Base-by-base conservation (phyloP, 2,888 invertebrate genomes). In the Scelioninae gen. 2 region DNA sequence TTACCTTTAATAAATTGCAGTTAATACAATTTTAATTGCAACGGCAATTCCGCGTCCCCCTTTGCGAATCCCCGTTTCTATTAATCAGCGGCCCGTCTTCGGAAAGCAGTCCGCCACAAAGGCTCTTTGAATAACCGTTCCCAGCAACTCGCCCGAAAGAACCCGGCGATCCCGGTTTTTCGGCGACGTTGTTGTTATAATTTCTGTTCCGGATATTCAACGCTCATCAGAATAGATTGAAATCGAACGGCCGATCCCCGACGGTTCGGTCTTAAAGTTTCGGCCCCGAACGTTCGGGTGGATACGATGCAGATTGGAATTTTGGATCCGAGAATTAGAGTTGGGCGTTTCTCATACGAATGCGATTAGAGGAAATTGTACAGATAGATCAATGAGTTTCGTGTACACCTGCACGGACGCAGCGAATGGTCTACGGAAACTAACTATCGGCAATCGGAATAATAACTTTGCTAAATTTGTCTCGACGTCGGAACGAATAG, bases 341-440 rank as follows among this genome's bases (percentile, higher is more conserved):
- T 63, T 63, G 70, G 63, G 70, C 70, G 70, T 70, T 57, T 50
- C 70, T 70, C 63, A 63, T 57, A 63, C 63, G 63, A 69, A 69
- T 61, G 55, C 46, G 61, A 69, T 61, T 61, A 69, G 58, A 69
- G 61, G 55, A 69, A 69, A 69, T 69, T 69, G 61, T 69, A 69
- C 69, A 50, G 70, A 48, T 57, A 63, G 63, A 57, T 70, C 55
- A 57, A 61, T 63, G 70, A 70, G 50, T 57, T 48, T 63, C 63
- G 13, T 50, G 45, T 52, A 52, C 33, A 58, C 13, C 10, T 58
- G 43, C 50, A 68, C 35, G 48, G 22, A 10, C 52, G 6, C 11
- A 11, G 58, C 50, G 50, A 65, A 67, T 67, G 58, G 67, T 58
- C 57, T 58, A 33, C 45, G 50, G 58, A 43, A 67, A 60, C 68